Conservation (phyloP, 2,888 invertebrate species). For the Drosophila nr. perissopoda region DNA sequence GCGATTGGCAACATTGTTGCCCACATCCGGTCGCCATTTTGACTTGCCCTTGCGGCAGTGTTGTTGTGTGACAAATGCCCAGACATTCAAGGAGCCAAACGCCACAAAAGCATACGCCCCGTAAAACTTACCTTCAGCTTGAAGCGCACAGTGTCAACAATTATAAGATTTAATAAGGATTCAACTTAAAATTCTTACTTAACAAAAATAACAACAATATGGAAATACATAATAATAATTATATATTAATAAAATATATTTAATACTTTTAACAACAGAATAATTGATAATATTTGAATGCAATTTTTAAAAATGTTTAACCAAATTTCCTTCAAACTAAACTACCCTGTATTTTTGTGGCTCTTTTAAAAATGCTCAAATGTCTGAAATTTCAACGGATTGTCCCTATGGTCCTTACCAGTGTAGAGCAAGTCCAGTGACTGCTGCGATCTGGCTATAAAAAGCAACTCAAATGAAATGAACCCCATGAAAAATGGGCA, state of each 20-base stretch:
- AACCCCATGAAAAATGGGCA: slow-evolving; percentile 78
- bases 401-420: slow-evolving; percentile 22
- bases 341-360: not conserved
- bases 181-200: no score
- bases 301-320: no score
- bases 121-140: slow-evolving; percentile 44
- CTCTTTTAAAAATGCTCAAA: not conserved
- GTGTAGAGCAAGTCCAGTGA: slow-evolving; percentile 22
- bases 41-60: slow-evolving; percentile 36
- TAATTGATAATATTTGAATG: no score
- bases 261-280: not conserved
- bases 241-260: not conserved
- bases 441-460: slow-evolving; percentile 54
- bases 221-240: not conserved
- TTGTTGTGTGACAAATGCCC: slow-evolving; percentile 64
- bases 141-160: slow-evolving; percentile 45
- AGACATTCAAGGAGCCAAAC: slow-evolving; percentile 39
- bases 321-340: not conserved
- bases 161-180: no score
- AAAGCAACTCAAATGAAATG: slow-evolving; percentile 76
- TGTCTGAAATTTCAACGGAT: not conserved
- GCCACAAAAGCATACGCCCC: slow-evolving; percentile 48
- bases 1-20: slow-evolving; percentile 56
- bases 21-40: slow-evolving; percentile 68
- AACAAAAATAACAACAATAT: not conserved